Evolutionary conservation across 2,797 vertebrate species (phyloP).

Genomic region (Hephaestus fuliginosus): DNA sequence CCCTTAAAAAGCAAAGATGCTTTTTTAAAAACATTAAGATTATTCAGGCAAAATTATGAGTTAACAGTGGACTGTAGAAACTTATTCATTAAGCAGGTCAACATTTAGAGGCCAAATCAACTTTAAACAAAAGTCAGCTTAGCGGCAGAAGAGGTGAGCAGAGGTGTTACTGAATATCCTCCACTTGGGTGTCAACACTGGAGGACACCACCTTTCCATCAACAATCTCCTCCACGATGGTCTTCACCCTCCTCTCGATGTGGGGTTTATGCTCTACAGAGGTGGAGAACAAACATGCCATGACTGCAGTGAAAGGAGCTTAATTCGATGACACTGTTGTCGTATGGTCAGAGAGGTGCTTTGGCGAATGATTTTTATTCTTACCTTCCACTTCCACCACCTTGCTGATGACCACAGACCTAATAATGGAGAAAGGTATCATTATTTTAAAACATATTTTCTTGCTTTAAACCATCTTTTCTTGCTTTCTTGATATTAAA

Average conservation of each 20-base stretch:
- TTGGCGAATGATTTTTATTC: constrained; percentile 3
- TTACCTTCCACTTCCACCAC: constrained; percentile 65
- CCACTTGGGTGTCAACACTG: constrained; percentile 53
- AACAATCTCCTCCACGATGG: constrained; percentile 76
- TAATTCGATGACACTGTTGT: too few species aligned
- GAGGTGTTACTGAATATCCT: constrained; percentile 44
- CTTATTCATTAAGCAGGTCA: neutral
- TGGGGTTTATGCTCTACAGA: constrained; percentile 71
- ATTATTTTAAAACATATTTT: neutral
- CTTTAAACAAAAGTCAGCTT: neutral
- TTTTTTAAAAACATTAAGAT: neutral
- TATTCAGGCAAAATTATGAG: neutral
- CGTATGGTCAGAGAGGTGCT: neutral
- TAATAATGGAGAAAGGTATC: neutral
- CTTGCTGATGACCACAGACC: constrained; percentile 59
- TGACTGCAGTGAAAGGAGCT: neutral
- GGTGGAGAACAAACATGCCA: neutral
- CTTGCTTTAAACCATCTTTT: neutral
- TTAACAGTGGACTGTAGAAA: neutral
- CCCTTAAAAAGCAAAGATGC: neutral
- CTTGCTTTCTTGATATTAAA: neutral
- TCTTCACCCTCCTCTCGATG: constrained; percentile 75
- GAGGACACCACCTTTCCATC: constrained; percentile 76
- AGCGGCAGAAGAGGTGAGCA: neutral
- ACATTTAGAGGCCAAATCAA: neutral